A percentile compares a stretch with the other conserved stretches of the same genome.
Conservation (phyloP, 2,113 vertebrate genomes). For the Chloebia gouldiae region DNA sequence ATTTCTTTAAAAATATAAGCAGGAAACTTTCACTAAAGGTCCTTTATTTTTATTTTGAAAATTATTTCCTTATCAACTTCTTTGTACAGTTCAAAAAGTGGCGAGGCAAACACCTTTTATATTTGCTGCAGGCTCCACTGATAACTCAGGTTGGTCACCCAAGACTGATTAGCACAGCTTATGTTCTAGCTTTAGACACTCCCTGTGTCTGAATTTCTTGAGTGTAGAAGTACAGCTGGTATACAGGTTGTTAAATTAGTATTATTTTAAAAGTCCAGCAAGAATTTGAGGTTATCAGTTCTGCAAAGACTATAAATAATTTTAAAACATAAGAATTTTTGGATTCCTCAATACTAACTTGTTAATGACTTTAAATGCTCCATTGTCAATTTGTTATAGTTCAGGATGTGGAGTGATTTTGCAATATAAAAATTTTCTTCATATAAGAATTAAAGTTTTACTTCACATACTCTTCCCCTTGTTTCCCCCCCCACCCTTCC, state of each 20-base stretch:
- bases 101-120: background rate
- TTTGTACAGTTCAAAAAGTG: background rate
- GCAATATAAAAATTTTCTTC: background rate
- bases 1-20: background rate
- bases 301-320: background rate
- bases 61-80: background rate
- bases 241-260: background rate
- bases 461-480: background rate
- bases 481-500: rapidly evolving
- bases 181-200: background rate
- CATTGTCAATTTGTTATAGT: background rate
- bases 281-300: background rate
- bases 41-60: background rate
- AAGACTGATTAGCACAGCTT: background rate
- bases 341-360: background rate
- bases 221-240: background rate
- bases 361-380: background rate
- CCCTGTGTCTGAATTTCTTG: background rate
- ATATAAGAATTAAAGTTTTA: background rate
- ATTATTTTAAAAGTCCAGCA: background rate
- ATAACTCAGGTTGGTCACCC: background rate
- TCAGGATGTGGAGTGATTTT: background rate
- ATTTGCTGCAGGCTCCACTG: background rate
- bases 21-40: background rate
- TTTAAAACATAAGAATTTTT: background rate